These are phyloP conservation scores for Plusia festucae DNA, from an alignment of 2,888 invertebrate genomes.

Conservation along the genomic window DNA sequence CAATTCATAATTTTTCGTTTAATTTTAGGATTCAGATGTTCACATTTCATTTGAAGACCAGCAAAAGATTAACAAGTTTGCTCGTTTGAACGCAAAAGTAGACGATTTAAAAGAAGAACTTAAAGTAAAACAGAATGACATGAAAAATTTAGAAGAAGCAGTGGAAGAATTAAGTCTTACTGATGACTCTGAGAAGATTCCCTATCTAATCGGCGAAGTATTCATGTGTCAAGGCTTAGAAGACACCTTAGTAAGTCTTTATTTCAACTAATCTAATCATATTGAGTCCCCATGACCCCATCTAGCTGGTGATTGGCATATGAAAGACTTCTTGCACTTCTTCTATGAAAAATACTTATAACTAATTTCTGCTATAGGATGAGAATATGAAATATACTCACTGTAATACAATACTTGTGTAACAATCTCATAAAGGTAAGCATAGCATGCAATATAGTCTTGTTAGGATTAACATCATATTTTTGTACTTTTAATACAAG, in stretches of 20 bases:
- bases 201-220: slow-evolving; percentile 96
- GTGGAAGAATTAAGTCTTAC: slow-evolving; percentile 95
- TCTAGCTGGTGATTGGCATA: too few relatives aligned
- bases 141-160: slow-evolving; percentile 98
- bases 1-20: slow-evolving; percentile 15
- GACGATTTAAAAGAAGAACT: slow-evolving; percentile 97
- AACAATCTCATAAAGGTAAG: too few relatives aligned
- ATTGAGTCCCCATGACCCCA: too few relatives aligned
- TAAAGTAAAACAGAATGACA: slow-evolving; percentile 95
- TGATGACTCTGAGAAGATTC: slow-evolving; percentile 93
- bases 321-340: too few relatives aligned
- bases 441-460: too few relatives aligned
- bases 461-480: too few relatives aligned
- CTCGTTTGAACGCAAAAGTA: slow-evolving; percentile 96
- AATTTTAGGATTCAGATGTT: slow-evolving; percentile 94
- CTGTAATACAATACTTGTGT: too few relatives aligned
- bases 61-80: slow-evolving; percentile 99
- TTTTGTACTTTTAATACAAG: too few relatives aligned
- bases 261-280: background rate
- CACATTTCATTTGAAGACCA: slow-evolving; percentile 99
- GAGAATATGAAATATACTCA: too few relatives aligned
- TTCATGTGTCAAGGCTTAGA: slow-evolving; percentile 94
- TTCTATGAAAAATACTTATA: too few relatives aligned
- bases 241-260: slow-evolving; percentile 91
- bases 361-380: too few relatives aligned